Percentiles rank a stretch among this genome's conserved stretches.
Evolutionary conservation across 2,113 vertebrate genomes (phyloP).

Genomic region (Entosphenus tridentatus): DNA sequence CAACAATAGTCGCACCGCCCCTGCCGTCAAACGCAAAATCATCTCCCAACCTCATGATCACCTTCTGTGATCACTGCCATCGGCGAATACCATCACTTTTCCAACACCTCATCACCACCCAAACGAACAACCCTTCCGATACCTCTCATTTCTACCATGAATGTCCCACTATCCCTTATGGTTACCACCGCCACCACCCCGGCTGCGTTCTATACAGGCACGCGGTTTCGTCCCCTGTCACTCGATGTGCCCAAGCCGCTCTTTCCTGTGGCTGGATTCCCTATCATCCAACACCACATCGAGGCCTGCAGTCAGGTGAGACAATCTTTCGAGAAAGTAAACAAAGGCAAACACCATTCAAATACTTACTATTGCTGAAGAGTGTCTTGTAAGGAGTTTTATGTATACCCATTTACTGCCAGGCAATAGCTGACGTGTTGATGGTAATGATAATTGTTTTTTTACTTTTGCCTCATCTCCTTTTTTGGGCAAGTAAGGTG

Average conservation of each 20-base stretch:
- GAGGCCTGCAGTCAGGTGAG: slow-evolving; percentile 2
- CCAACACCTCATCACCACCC: background rate
- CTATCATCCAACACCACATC: slow-evolving; percentile 1
- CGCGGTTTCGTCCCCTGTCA: slow-evolving; percentile 3
- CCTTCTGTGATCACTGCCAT: background rate
- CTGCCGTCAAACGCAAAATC: background rate
- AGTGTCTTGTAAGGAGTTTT: too few species aligned
- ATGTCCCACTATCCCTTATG: too few species aligned
- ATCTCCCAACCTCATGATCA: background rate
- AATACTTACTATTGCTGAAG: too few species aligned
- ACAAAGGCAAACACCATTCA: too few species aligned
- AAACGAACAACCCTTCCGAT: background rate
- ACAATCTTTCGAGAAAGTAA: background rate
- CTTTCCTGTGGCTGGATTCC: slow-evolving; percentile 4
- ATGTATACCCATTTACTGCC: too few species aligned
- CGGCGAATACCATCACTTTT: background rate
- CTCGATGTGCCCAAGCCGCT: slow-evolving; percentile 5
- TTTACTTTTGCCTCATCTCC: too few species aligned
- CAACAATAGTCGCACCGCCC: too few species aligned
- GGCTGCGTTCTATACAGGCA: slow-evolving; percentile 1
- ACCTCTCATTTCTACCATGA: background rate
- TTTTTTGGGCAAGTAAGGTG: slow-evolving; percentile 22
- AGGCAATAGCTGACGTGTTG: too few species aligned
- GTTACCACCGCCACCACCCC: background rate
- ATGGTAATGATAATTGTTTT: too few species aligned